phyloP scores from a whole-genome alignment of 2,113 vertebrate species.

The Nothoprocta pentlandii region DNA sequence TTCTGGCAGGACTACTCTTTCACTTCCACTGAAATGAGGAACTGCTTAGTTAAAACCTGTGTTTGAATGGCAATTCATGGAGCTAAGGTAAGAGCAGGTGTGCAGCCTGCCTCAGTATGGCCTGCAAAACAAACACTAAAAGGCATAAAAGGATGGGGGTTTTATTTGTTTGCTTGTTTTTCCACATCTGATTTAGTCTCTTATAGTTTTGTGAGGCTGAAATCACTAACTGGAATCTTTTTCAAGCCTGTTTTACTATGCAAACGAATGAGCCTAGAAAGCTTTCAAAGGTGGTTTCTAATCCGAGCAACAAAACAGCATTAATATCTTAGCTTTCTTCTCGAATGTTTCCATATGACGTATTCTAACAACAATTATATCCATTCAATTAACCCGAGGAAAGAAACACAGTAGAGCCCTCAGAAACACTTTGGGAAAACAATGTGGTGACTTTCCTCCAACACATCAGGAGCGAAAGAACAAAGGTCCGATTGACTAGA shows the following conservation, averaged over 20 bases:
- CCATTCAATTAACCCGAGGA: not conserved
- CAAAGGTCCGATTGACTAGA: not conserved
- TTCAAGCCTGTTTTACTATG: not conserved
- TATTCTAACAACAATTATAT: not conserved
- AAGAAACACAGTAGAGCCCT: not conserved
- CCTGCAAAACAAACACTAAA: not conserved
- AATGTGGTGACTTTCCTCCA: conserved; percentile 35
- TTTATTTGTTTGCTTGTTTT: not conserved
- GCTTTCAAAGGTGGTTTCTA: not conserved
- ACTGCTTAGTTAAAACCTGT: not conserved
- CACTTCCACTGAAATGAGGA: not conserved
- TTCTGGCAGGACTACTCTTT: not conserved
- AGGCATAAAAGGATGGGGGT: not conserved
- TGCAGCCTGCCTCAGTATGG: not conserved
- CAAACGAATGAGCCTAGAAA: not conserved
- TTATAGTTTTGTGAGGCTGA: not conserved
- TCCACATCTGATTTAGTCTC: not conserved
- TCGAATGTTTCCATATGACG: not conserved
- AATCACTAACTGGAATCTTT: not conserved
- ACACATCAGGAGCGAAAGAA: conserved; percentile 26
- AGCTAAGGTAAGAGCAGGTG: not conserved
- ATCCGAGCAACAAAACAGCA: not conserved
- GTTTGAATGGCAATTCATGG: not conserved
- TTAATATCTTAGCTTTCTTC: not conserved
- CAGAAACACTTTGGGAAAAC: conserved; percentile 20